These are phyloP conservation scores for Torymus auratus DNA, from an alignment of 2,888 invertebrate genomes.

Conservation along the genomic window DNA sequence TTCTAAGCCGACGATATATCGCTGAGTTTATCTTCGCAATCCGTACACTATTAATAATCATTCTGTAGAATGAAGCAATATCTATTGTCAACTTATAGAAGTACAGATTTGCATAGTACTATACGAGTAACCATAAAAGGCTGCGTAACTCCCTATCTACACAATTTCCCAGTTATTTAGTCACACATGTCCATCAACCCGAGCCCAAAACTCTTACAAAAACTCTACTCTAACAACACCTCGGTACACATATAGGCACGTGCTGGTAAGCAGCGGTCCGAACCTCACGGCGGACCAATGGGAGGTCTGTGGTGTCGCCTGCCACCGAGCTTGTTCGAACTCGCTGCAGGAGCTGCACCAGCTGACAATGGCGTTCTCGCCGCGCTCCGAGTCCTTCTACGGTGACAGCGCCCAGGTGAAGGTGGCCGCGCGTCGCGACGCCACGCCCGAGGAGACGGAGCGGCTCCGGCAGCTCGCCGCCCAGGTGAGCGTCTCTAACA, in stretches of 20 bases:
- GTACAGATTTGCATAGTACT: no score
- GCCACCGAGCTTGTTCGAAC: constrained; percentile 90
- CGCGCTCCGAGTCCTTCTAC: constrained; percentile 95
- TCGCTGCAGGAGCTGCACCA: constrained; percentile 92
- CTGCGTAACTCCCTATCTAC: no score
- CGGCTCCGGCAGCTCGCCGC: constrained; percentile 92
- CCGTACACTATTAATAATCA: no score
- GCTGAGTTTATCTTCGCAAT: no score
- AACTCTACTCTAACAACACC: no score
- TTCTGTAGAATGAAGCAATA: no score
- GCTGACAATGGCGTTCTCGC: constrained; percentile 92
- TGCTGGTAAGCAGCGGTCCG: constrained; percentile 89
- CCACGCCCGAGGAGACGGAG: constrained; percentile 89
- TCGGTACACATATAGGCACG: constrained; percentile 79
- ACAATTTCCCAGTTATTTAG: no score
- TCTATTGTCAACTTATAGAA: no score
- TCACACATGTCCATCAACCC: no score
- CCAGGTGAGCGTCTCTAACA: constrained; percentile 78
- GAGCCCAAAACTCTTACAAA: no score
- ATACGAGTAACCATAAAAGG: no score
- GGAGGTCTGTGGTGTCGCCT: constrained; percentile 89
- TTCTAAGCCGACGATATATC: no score
- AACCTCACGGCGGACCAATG: constrained; percentile 90
- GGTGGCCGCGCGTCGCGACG: constrained; percentile 93
- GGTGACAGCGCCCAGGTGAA: constrained; percentile 95